phyloP scores from a whole-genome alignment of 1,140 invertebrate genomes.

The Aplysia californica region DNA sequence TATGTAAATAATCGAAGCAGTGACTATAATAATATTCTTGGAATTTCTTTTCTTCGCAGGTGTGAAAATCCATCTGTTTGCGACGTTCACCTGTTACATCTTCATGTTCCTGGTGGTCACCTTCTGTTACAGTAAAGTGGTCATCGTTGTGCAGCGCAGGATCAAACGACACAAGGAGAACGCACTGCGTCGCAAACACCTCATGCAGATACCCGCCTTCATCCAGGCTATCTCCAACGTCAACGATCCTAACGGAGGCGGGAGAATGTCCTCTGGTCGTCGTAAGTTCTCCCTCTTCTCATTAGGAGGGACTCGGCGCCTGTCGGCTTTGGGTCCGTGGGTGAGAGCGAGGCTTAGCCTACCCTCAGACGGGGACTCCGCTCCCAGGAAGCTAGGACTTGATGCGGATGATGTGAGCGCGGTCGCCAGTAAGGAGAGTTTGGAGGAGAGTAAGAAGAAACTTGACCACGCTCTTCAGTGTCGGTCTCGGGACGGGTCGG shows the following conservation, averaged over 20 bases:
- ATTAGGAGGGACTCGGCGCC: background rate
- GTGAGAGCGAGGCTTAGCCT: constrained; percentile 24
- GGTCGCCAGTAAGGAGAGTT: background rate
- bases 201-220: constrained; percentile 26
- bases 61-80: constrained; percentile 2
- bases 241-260: background rate
- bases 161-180: constrained; percentile 17
- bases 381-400: background rate
- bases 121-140: constrained; percentile 22
- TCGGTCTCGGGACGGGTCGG: too few species aligned
- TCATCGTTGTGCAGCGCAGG: constrained; percentile 1
- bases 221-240: constrained; percentile 28
- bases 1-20: too few species aligned
- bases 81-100: constrained; percentile 16
- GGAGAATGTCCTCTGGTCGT: too few species aligned
- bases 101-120: constrained; percentile 21
- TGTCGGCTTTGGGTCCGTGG: constrained; percentile 19
- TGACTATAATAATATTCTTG: too few species aligned
- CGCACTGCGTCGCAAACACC: constrained; percentile 22
- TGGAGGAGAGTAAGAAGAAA: constrained; percentile 9
- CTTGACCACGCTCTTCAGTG: background rate
- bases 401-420: background rate
- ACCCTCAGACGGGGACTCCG: background rate
- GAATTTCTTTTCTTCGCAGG: too few species aligned
- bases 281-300: constrained; percentile 21